Evolutionary conservation across 2,888 invertebrate species (phyloP), one percentile per base, ranked within the genome.

Genomic region (Orchesellides sinensis): DNA sequence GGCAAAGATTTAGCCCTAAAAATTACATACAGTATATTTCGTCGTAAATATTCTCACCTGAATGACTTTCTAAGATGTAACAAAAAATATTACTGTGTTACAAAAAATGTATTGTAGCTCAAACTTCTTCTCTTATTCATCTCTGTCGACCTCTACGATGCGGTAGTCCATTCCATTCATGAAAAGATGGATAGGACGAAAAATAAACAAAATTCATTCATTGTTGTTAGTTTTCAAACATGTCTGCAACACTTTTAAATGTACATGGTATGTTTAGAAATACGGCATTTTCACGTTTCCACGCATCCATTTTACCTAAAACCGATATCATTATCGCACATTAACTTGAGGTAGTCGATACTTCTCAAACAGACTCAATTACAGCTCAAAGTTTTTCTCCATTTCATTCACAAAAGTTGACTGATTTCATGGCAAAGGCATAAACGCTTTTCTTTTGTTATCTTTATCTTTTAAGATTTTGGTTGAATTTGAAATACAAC

Each of bases 81-180:
- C 10, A 40, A 40, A 2, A 8, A 2, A 47, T 47, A 47, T n/a
- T 52, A 52, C 52, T 3, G 19, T 40, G 40, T 40, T 14, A 40
- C 40, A 40, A 40, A 40, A 40, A 40, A 10, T n/a, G n/a, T 40
- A 40, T 40, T n/a, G 10, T 40, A 10, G 10, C n/a, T 40, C n/a
- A 40, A 10, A 40, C n/a, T 40, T 40, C 40, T 40, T 35, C 19
- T 17, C 52, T 21, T 19, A 21, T 52, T 52, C 19, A 52, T 52
- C 21, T 52, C 19, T 21, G 35, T 59, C 14, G 32, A 61, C 61
- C 32, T 29, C 21, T 17, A 1, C 19, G 63, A 35, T 63, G 63
- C 40, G 63, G 63, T 61, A 61, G 61, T 61, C 61, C 61, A 17
- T 25, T 56, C 23, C 63, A 63, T 63, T 63, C 63, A 63, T 40